Evolutionary conservation across 2,113 vertebrate species (phyloP), one percentile per base, ranked within the genome.

Genomic region (Passer domesticus): DNA sequence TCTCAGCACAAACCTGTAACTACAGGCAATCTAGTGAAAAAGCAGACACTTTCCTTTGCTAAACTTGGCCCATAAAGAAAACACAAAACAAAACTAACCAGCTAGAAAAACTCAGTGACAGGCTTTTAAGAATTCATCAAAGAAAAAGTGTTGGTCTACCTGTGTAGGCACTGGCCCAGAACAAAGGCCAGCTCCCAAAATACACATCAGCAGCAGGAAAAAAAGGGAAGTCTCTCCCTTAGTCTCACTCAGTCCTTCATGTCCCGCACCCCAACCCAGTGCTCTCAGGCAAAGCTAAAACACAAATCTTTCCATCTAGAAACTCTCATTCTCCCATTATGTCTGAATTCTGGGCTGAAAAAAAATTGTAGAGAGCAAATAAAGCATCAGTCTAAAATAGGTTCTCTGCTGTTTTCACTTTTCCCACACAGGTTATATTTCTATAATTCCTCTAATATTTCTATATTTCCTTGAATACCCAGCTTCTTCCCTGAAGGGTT

Each of bases 201-300:
- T 37, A 35, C 14, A 64, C 25, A 73, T 43, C 49, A 49, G 68
- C 53, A 60, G 33, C 11, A 74, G 35, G 24, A 37, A 68, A 73
- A 76, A 89, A 46, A 41, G 21, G 22, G 5, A 76, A 39, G 20
- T 41, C 33, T 62, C 21, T 47, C 59, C n/a, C 64, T 89, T 89
- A 37, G 23, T 64, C 24, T 83, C 37, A 31, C 0, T 0, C 1
- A 2, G 16, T 68, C 23, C 39, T 64, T 79, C 56, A 41, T 73
- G n/a, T 49, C 67, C 55, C 16, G 25, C 24, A 31, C 11, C 2
- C n/a, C 9, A 59, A 23, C 15, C 8, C 31, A n/a, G 12, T 66
- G n/a, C 25, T 86, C 41, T 60, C 41, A 20, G 33, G 35, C 53
- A 93, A 75, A 83, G 8, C 19, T 64, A 47, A 75, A 56, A 41